phyloP scores from a whole-genome alignment of 2,888 invertebrate genomes.

The Caenorhabditis sp. region DNA sequence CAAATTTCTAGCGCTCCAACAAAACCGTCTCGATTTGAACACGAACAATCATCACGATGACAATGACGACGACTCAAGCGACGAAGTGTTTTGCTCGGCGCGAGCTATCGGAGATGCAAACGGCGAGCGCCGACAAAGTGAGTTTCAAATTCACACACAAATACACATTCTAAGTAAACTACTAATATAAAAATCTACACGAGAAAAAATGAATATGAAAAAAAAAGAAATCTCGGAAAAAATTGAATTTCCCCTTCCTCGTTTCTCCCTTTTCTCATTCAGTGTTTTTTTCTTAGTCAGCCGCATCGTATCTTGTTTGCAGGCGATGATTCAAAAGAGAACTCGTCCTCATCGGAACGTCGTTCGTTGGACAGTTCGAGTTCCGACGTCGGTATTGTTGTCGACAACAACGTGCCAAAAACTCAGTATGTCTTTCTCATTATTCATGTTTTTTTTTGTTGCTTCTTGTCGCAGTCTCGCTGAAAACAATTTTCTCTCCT shows the following conservation, averaged over 20 bases:
- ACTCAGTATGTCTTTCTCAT: conserved; percentile 30
- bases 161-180: background rate
- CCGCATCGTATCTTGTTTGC: background rate
- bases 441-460: too few relatives aligned
- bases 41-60: background rate
- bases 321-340: conserved; percentile 28
- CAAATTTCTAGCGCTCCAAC: background rate
- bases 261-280: background rate
- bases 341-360: conserved; percentile 15
- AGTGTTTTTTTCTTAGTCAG: background rate
- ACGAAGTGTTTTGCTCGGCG: conserved; percentile 32
- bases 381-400: conserved; percentile 25
- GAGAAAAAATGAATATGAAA: background rate
- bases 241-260: background rate
- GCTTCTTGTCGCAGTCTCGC: too few relatives aligned
- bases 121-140: background rate
- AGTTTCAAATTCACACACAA: background rate
- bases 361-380: conserved; percentile 25
- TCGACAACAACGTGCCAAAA: conserved; percentile 28
- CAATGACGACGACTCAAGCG: conserved; percentile 17
- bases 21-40: background rate
- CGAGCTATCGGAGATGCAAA: conserved; percentile 3
- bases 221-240: background rate
- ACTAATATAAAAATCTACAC: too few relatives aligned
- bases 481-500: background rate